These are phyloP conservation scores for Drosophila melanosoma DNA, from an alignment of 2,888 invertebrate species.

Conservation along the genomic window DNA sequence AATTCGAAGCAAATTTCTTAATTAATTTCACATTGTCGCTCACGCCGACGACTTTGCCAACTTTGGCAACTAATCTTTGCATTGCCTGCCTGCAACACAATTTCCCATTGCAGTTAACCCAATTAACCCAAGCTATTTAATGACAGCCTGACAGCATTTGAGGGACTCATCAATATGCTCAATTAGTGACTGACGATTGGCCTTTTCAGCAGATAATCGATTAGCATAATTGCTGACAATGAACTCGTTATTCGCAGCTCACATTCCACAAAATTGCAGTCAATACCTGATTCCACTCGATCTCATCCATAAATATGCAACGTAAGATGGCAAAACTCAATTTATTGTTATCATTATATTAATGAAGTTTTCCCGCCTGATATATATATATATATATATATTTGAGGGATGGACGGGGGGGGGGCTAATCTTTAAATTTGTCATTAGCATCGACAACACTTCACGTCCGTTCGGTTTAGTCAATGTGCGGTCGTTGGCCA, in stretches of 20 bases:
- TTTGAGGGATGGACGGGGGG: background rate
- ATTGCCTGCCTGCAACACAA: constrained; percentile 13
- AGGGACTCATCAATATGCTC: constrained; percentile 57
- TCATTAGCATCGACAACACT: constrained; percentile 33
- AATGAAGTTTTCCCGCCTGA: constrained; percentile 53
- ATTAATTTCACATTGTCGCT: constrained; percentile 60
- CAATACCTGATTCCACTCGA: constrained; percentile 1
- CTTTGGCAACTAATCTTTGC: constrained; percentile 31
- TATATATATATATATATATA: background rate
- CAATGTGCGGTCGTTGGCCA: constrained; percentile 3
- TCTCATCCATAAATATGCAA: constrained; percentile 62
- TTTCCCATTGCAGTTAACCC: constrained; percentile 30
- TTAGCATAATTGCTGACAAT: constrained; percentile 70
- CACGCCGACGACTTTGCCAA: constrained; percentile 18
- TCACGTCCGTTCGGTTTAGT: background rate
- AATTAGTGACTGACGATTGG: constrained; percentile 68
- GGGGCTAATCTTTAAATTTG: constrained; percentile 65
- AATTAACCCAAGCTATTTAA: constrained; percentile 30
- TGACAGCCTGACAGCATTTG: constrained; percentile 20
- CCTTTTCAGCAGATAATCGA: constrained; percentile 67
- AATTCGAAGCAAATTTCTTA: constrained; percentile 58
- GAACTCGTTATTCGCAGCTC: constrained; percentile 43
- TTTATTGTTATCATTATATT: constrained; percentile 72
- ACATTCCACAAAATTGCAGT: background rate
- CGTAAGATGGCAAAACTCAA: constrained; percentile 48